phyloP scores from a whole-genome alignment of 1,140 invertebrate genomes.

The Chlorops oryzae region DNA sequence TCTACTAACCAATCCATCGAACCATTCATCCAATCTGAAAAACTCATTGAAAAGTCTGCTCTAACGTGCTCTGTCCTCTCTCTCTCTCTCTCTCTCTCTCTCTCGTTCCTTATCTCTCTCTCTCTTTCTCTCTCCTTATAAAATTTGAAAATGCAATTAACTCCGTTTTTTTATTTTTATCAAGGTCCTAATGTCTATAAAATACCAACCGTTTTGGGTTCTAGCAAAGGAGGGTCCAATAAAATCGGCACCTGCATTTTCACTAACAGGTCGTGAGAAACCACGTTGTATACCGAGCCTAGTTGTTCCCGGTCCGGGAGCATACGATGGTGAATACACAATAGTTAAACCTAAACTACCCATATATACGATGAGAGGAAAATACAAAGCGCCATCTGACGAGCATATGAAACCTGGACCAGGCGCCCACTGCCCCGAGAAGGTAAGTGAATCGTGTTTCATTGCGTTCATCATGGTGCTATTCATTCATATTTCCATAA shows the following conservation, averaged over 20 bases:
- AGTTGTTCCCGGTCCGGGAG: slow-evolving; percentile 45
- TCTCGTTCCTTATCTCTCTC: no score
- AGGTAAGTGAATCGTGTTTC: slow-evolving; percentile 54
- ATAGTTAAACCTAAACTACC: slow-evolving; percentile 64
- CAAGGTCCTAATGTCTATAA: slow-evolving; percentile 80
- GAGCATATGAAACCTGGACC: slow-evolving; percentile 75
- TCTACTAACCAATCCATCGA: slow-evolving; percentile 35
- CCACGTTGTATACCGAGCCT: slow-evolving; percentile 23
- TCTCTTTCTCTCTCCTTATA: no score
- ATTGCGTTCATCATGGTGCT: no score
- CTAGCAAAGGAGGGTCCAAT: slow-evolving; percentile 48
- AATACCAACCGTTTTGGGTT: slow-evolving; percentile 72
- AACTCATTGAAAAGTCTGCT: slow-evolving; percentile 10
- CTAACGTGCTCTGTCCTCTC: not conserved
- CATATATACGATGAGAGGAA: slow-evolving; percentile 75
- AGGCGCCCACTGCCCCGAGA: slow-evolving; percentile 86
- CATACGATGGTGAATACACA: slow-evolving; percentile 59
- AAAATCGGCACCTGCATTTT: slow-evolving; percentile 58
- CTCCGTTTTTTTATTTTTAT: slow-evolving; percentile 14
- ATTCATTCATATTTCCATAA: no score
- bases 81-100: not conserved
- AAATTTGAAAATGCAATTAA: no score
- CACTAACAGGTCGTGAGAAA: slow-evolving; percentile 65
- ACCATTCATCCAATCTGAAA: slow-evolving; percentile 24
- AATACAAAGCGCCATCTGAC: slow-evolving; percentile 69